Conservation (phyloP, 1,140 invertebrate species). For the Cherax destructor region DNA sequence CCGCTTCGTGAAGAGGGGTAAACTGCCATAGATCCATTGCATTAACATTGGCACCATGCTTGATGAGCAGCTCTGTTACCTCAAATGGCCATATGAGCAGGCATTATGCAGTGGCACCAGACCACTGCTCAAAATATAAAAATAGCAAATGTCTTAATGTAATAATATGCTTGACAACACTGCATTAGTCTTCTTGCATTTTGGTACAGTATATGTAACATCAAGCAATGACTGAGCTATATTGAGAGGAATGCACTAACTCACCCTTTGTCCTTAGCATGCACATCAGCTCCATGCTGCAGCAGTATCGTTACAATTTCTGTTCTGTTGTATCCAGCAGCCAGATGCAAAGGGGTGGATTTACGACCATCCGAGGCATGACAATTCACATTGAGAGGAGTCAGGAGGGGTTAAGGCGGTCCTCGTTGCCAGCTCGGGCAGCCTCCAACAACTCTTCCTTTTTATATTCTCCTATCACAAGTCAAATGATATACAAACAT, state of each 20-base stretch:
- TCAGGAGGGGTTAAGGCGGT: constrained; percentile 88
- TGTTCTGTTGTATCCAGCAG: constrained; percentile 95
- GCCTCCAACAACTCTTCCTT: constrained; percentile 96
- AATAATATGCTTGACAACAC: no score
- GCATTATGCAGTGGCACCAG: constrained; percentile 92
- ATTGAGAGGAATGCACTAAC: constrained; percentile 5
- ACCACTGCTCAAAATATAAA: constrained; percentile 79
- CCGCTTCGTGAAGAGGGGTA: constrained; percentile 95
- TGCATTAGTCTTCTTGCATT: no score
- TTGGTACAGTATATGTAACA: no score
- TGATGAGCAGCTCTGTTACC: constrained; percentile 89
- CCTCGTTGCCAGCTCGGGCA: constrained; percentile 79
- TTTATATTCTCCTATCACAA: constrained; percentile 83
- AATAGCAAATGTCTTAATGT: no score
- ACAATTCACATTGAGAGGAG: constrained; percentile 96
- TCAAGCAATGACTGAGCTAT: no score
- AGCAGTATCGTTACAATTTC: constrained; percentile 93
- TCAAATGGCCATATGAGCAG: constrained; percentile 93
- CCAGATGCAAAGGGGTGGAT: constrained; percentile 94
- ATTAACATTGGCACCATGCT: constrained; percentile 92
- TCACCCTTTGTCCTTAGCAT: constrained; percentile 96
- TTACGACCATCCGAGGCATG: constrained; percentile 95
- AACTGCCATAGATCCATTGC: constrained; percentile 96
- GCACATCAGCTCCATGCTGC: constrained; percentile 94
- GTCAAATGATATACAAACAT: neutral